These are phyloP conservation scores for Triplophysa yarkandensis DNA, from an alignment of 2,797 vertebrate species.

Conservation along the genomic window DNA sequence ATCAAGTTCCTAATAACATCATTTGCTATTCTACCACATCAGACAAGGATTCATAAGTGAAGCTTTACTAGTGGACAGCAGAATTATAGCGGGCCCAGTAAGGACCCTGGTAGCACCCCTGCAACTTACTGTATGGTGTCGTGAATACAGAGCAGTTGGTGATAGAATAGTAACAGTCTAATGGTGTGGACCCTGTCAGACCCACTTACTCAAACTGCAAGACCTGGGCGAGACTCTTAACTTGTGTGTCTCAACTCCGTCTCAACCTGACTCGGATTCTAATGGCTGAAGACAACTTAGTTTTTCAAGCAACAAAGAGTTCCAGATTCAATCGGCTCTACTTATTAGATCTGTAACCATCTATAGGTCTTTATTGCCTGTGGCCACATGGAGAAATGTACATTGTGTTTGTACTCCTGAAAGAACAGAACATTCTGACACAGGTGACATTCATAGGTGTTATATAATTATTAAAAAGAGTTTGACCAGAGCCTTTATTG, in stretches of 20 bases:
- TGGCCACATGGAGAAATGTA: neutral
- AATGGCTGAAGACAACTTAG: slow-evolving; percentile 1
- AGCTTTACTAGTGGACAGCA: neutral
- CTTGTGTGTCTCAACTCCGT: slow-evolving; percentile 5
- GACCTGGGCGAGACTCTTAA: neutral
- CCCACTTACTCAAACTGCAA: slow-evolving; percentile 3
- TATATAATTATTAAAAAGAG: neutral
- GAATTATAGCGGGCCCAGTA: neutral
- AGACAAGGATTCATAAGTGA: slow-evolving; percentile 9
- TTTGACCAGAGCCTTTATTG: neutral
- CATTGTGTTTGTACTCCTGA: neutral
- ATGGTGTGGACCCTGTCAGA: slow-evolving; percentile 22
- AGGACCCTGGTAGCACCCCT: neutral
- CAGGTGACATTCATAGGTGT: neutral
- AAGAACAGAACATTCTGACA: neutral
- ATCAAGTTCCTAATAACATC: neutral
- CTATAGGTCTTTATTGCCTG: slow-evolving; percentile 3
- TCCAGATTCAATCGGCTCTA: slow-evolving; percentile 1
- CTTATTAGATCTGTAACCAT: slow-evolving; percentile 7
- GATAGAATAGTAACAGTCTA: neutral
- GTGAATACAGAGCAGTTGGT: neutral
- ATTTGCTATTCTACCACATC: neutral
- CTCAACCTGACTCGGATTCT: neutral
- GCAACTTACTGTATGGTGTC: neutral
- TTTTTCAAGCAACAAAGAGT: slow-evolving; percentile 7